phyloP scores from a whole-genome alignment of 2,888 invertebrate species.

The Leistus spinibarbis region DNA sequence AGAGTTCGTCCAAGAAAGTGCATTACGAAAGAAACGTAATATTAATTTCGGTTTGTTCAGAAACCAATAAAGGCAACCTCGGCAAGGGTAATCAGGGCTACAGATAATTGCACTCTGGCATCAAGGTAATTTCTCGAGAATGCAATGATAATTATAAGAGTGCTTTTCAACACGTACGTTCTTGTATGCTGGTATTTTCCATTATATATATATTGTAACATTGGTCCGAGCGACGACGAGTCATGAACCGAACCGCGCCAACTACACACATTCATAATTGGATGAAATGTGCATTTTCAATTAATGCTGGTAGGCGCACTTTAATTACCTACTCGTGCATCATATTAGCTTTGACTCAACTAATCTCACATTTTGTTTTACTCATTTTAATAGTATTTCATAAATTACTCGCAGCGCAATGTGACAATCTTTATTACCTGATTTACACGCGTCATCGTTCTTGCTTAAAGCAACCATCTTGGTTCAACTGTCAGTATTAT shows the following conservation, averaged over 20 bases:
- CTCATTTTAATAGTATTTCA: no score
- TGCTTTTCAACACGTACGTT: slow-evolving; percentile 3
- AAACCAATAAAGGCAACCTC: neutral
- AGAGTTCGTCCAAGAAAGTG: no score
- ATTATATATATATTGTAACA: neutral
- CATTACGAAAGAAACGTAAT: neutral
- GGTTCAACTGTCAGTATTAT: no score
- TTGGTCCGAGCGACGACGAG: neutral
- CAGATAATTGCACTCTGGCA: neutral
- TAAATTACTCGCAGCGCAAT: no score
- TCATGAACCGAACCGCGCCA: neutral
- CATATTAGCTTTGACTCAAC: no score
- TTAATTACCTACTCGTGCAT: neutral
- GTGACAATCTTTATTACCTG: no score
- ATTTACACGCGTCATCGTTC: no score
- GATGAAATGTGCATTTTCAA: neutral
- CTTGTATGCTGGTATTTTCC: neutral
- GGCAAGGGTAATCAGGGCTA: neutral
- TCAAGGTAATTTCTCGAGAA: slow-evolving; percentile 3
- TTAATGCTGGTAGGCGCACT: neutral
- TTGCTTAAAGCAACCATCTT: no score
- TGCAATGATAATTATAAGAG: slow-evolving; percentile 4
- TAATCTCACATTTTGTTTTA: no score
- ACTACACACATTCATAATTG: neutral
- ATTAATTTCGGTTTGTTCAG: neutral